Evolutionary conservation across 2,888 invertebrate species (phyloP), one percentile per base, ranked within the genome.

Genomic region (Scaptomyza reducta): DNA sequence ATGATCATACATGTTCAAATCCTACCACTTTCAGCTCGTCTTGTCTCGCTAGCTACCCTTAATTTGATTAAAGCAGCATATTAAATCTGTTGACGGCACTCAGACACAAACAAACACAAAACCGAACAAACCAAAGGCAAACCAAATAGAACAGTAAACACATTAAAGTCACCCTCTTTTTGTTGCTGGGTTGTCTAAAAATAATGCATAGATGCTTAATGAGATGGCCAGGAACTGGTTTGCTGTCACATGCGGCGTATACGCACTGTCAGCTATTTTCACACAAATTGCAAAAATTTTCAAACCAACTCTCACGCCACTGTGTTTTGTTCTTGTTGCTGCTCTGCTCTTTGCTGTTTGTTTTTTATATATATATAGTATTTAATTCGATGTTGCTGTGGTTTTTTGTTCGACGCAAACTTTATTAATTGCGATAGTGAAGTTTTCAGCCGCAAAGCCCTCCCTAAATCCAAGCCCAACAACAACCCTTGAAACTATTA

Each of bases 371-470:
- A 33, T 33, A 35, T 35, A 33, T 33, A 33, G 33, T 10, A 14
- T 33, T 55, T 61, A 61, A 44, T 14, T 41, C 33, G 11, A 45
- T 27, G 22, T 47, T 41, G 16, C 25, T 31, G 58, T 44, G 63
- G 44, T 41, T 61, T 71, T 62, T 72, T 80, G 56, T 65, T 57
- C 67, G 59, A 55, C 65, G 33, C 70, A 78, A 84, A 84, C 84
- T 84, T 84, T 87, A 81, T 81, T 87, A 84, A 87, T 84, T 87
- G 84, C 81, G 81, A 83, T 72, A 75, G 74, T 61, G 73, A 81
- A 82, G 79, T 70, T 82, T 44, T 35, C 38, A 35, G 51, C 61
- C 53, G 22, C 62, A 62, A 62, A 47, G 50, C 58, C 58, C 31
- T 41, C 55, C 54, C 64, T 54, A 71, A 68, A 61, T 62, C 69